Percentiles rank a stretch among this genome's conserved stretches.
phyloP scores from a whole-genome alignment of 2,888 invertebrate species.

The Molanna angustata region DNA sequence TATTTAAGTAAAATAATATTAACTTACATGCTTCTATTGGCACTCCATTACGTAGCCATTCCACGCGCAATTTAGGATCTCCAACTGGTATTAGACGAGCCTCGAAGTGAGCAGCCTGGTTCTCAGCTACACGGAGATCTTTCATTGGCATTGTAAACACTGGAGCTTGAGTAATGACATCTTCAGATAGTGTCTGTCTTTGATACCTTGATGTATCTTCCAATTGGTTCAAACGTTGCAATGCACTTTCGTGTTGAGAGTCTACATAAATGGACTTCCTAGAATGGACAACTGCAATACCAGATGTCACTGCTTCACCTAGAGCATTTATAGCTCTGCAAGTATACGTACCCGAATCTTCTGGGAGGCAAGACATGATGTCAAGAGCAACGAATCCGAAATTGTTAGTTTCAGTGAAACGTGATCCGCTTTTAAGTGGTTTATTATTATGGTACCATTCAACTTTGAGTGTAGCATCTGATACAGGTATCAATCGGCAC shows the following conservation, averaged over 20 bases:
- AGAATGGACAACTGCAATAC: slow-evolving; percentile 79
- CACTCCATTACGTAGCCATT: slow-evolving; percentile 91
- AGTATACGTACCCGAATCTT: slow-evolving; percentile 95
- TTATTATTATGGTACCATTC: slow-evolving; percentile 94
- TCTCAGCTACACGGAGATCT: slow-evolving; percentile 82
- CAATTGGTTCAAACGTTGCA: slow-evolving; percentile 75
- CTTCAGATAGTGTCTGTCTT: slow-evolving; percentile 71
- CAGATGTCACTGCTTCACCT: slow-evolving; percentile 92
- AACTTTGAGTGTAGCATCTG: slow-evolving; percentile 89
- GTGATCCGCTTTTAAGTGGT: slow-evolving; percentile 87
- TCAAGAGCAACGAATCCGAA: slow-evolving; percentile 97
- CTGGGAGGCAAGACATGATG: slow-evolving; percentile 91
- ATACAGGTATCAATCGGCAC: slow-evolving; percentile 89
- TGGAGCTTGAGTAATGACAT: slow-evolving; percentile 81
- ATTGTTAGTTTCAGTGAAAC: slow-evolving; percentile 94
- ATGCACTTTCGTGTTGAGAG: slow-evolving; percentile 83
- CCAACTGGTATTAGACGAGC: slow-evolving; percentile 92
- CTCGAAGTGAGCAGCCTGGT: slow-evolving; percentile 92
- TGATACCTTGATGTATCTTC: slow-evolving; percentile 78
- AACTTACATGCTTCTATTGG: slow-evolving; percentile 84
- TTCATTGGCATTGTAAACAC: slow-evolving; percentile 90
- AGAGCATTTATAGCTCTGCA: slow-evolving; percentile 88
- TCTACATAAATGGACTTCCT: slow-evolving; percentile 83
- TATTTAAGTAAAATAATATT: background rate
- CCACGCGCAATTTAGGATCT: slow-evolving; percentile 87